Evolutionary conservation across 2,797 vertebrate species (phyloP).

Genomic region (Sebastes ruberrimus): DNA sequence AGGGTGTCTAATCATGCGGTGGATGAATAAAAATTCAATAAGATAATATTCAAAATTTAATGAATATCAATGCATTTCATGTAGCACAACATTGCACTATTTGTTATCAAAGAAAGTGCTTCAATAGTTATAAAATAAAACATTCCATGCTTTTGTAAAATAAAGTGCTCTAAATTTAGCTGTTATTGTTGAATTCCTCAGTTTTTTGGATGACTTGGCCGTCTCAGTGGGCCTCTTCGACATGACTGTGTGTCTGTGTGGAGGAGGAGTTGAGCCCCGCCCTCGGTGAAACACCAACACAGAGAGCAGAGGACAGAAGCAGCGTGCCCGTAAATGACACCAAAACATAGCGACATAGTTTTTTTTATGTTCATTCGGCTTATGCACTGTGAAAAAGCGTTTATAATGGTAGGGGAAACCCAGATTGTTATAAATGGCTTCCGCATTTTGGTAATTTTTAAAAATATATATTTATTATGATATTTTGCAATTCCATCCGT

Average conservation of each 20-base stretch:
- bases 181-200: too few species aligned
- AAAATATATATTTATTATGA: background rate
- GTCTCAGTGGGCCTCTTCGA: too few species aligned
- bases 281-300: too few species aligned
- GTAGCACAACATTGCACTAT: background rate
- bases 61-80: background rate
- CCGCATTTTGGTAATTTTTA: background rate
- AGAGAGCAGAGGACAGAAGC: background rate
- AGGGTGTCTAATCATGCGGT: background rate
- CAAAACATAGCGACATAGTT: background rate
- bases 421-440: background rate
- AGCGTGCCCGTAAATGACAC: background rate
- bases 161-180: too few species aligned
- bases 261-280: too few species aligned
- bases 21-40: background rate
- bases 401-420: background rate
- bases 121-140: background rate
- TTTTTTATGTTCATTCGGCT: too few species aligned
- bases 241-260: too few species aligned
- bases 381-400: background rate
- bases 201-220: too few species aligned
- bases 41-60: background rate
- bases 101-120: background rate
- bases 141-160: too few species aligned
- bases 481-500: background rate